Evolutionary conservation across 1,140 invertebrate species (phyloP), one percentile per base, ranked within the genome.

Genomic region (Glomeris maerens): DNA sequence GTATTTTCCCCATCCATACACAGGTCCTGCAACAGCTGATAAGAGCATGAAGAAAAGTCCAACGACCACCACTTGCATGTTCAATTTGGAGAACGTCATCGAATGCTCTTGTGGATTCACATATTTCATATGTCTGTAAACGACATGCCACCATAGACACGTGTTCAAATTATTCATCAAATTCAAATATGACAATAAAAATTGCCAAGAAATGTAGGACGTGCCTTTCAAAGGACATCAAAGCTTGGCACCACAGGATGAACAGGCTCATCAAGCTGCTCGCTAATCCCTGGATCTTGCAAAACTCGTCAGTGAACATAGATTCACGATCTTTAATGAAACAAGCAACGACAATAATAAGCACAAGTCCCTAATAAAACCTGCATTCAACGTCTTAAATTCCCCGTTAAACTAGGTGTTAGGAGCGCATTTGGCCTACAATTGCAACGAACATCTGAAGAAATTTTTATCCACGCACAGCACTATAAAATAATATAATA

Each of bases 1-100:
- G 27, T 50, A 50, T 5, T 50, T 4, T 3, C 49, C 49, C 49
- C 49, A 50, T 5, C 49, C 49, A 29, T 50, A 50, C 14, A 50
- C 20, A 3, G 49, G 49, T 3, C 49, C 49, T 29, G 49, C 27
- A 17, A 50, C 49, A 4, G 40, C 49, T 17, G 41, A 22, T 5
- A 50, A 25, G 4, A 50, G 25, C 4, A 50, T 3, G 27, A 47
- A 45, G n/a, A 44, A 47, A n/a, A 50, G 27, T 23, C 49, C 49
- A 17, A 27, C 17, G 10, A 47, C 2, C 21, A 50, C 45, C 17
- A 50, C 29, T 28, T 29, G 21, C 2, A 50, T 5, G 38, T 50
- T 50, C n/a, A 36, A 14, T 21, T 22, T 50, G 21, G 49, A 44
- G 4, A 50, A 28, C 2, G 49, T 50, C 7, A 50, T 7, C 3